phyloP scores from a whole-genome alignment of 2,113 vertebrate species.

The Grantiella picta region DNA sequence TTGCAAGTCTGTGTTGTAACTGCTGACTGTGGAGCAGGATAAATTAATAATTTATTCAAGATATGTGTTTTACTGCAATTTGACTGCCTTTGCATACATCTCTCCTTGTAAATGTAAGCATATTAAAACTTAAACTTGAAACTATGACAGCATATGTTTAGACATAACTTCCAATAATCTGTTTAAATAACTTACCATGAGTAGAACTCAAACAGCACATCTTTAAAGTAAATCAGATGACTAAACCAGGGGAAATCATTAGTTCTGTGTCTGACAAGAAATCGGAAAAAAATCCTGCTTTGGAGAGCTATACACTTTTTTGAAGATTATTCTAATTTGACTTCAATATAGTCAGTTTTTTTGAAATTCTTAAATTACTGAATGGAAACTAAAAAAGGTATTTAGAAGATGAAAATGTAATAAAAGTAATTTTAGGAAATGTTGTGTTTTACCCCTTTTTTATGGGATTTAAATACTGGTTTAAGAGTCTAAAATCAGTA shows the following conservation, averaged over 20 bases:
- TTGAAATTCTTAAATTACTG: not conserved
- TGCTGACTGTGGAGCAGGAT: not conserved
- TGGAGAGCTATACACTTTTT: not conserved
- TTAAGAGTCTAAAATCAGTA: not conserved
- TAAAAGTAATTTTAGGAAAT: not conserved
- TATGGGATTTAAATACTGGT: not conserved
- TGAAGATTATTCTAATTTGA: not conserved
- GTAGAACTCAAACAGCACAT: not conserved
- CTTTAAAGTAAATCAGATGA: not conserved
- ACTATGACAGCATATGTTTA: slow-evolving; percentile 11
- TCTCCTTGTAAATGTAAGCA: not conserved
- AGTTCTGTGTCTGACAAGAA: not conserved
- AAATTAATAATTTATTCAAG: slow-evolving; percentile 15
- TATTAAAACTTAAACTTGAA: slow-evolving; percentile 22
- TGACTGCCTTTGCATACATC: not conserved
- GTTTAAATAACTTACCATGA: not conserved
- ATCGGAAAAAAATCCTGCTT: not conserved
- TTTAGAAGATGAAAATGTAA: not conserved
- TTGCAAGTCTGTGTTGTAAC: not conserved
- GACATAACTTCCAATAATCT: not conserved
- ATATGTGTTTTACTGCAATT: not conserved
- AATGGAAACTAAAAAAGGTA: not conserved
- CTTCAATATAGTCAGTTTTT: not conserved
- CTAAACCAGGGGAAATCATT: not conserved
- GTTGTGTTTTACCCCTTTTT: not conserved